Evolutionary conservation across 1,140 invertebrate genomes (phyloP).

Genomic region (Elysia chlorotica): DNA sequence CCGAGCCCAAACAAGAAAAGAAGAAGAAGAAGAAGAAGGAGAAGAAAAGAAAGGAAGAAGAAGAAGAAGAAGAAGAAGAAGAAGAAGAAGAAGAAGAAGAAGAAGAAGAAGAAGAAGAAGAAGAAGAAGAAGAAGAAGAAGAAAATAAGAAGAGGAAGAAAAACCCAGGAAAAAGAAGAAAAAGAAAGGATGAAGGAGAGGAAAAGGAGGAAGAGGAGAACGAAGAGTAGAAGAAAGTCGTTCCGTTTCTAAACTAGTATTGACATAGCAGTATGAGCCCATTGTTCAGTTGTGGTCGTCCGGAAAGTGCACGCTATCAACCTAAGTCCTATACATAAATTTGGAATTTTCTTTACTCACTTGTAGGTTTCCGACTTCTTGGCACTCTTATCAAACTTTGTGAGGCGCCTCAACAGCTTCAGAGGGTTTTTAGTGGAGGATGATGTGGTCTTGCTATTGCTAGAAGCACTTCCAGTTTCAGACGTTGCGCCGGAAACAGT

Average conservation of each 20-base stretch:
- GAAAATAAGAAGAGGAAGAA: too few relatives aligned
- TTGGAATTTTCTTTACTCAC: neutral
- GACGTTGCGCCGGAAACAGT: too few relatives aligned
- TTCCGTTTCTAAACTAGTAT: too few relatives aligned
- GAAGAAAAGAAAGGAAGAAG: neutral
- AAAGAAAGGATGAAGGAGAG: neutral
- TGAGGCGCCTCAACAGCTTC: conserved; percentile 42
- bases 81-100: neutral
- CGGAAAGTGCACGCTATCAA: neutral
- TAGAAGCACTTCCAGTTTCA: neutral
- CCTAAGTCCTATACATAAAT: neutral
- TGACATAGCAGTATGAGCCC: too few relatives aligned
- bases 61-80: neutral
- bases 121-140: neutral
- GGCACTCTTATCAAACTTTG: conserved; percentile 47
- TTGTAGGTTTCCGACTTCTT: conserved; percentile 15
- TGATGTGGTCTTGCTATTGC: neutral
- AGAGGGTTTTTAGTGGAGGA: conserved; percentile 33
- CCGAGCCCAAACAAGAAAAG: too few relatives aligned
- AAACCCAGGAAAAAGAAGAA: neutral
- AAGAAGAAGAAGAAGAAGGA: too few relatives aligned
- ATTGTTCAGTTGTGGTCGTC: too few relatives aligned
- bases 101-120: neutral
- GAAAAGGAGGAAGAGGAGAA: neutral
- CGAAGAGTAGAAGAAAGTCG: neutral